phyloP scores from a whole-genome alignment of 2,113 vertebrate species.

The Mesembrinibis cayennensis region DNA sequence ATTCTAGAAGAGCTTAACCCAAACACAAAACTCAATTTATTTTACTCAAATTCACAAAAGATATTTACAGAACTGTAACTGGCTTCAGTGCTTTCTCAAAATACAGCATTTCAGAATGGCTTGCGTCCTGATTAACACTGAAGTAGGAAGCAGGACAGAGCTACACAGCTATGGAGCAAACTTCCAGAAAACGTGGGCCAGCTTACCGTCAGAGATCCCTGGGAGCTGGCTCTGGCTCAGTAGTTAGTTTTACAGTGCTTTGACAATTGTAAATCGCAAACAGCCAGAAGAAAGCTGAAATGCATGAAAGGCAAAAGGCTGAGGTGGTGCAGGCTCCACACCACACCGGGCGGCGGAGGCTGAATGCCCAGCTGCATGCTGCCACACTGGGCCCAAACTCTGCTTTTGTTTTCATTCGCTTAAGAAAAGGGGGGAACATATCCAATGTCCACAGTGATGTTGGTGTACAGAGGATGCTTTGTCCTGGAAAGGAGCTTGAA shows the following conservation, averaged over 20 bases:
- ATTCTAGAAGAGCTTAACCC: not conserved
- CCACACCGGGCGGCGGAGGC: not conserved
- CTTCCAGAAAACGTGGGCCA: not conserved
- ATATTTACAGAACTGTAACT: constrained; percentile 1
- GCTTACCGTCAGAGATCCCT: not conserved
- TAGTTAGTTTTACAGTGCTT: not conserved
- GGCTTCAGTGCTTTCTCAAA: not conserved
- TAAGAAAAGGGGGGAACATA: constrained; percentile 12
- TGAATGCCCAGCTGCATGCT: not conserved
- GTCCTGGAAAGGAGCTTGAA: constrained; percentile 67
- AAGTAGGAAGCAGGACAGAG: not conserved
- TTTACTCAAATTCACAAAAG: constrained; percentile 6
- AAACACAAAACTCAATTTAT: not conserved
- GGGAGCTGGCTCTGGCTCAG: not conserved
- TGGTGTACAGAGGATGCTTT: constrained; percentile 66
- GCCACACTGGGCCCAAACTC: not conserved
- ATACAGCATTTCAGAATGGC: not conserved
- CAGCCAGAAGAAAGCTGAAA: not conserved
- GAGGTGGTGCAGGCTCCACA: not conserved
- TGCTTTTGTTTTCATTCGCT: not conserved
- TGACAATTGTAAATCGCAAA: not conserved
- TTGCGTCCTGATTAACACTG: not conserved
- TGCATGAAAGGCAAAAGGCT: not conserved
- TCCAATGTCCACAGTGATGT: constrained; percentile 73
- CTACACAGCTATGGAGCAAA: not conserved